Evolutionary conservation across 2,888 invertebrate genomes (phyloP), one percentile per base, ranked within the genome.

Genomic region (Lycia hirtaria): DNA sequence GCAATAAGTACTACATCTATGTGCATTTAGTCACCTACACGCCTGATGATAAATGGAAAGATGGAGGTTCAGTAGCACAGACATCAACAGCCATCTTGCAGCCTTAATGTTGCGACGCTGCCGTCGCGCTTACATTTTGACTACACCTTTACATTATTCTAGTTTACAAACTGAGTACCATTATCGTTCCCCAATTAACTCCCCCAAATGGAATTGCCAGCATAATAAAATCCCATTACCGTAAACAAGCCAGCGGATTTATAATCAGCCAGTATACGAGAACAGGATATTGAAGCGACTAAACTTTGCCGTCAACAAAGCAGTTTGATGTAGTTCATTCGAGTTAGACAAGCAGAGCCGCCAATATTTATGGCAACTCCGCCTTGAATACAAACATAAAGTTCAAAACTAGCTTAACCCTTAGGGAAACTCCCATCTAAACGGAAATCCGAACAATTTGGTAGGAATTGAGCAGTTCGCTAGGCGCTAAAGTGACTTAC

Each of bases 331-430:
- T 86, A 83, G 82, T 86, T 84, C 73, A 71, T 76, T 76, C 77
- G 72, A 84, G 76, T 86, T 78, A 78, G 81, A 82, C 81, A 80
- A 83, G 77, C 80, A 76, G 76, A 78, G 75, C 72, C 75, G 74
- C 75, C 71, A 76, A 87, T 88, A 88, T 88, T 87, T 88, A 88
- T 87, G 86, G 85, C 84, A 80, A 86, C 78, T 83, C 72, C 67
- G 71, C 73, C 52, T 74, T 76, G 78, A 84, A 85, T 86, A 80
- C 83, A 83, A 87, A 87, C 83, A 83, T 81, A 75, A 81, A 87
- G 80, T 86, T 86, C 75, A 76, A 72, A 86, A 87, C 85, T 81
- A 81, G 83, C 84, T 83, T 75, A 80, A 83, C 83, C 86, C 86
- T 85, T 83, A 71, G 76, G 70, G 78, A 74, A 80, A 75, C 74